Conservation (phyloP, 2,888 invertebrate species). For the Drosophila formosana region DNA sequence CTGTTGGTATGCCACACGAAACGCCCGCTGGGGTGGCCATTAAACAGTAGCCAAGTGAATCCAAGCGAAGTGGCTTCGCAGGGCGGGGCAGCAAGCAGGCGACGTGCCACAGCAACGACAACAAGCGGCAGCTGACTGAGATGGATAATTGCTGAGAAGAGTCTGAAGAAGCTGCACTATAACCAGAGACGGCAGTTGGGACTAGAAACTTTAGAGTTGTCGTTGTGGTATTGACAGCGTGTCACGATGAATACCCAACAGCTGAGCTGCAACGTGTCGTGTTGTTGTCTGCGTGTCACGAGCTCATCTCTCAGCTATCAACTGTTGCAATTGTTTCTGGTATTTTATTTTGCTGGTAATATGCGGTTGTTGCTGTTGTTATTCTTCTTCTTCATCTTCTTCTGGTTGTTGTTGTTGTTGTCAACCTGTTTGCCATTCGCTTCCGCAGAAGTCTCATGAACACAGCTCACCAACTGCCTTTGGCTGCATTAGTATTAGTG, state of each 20-base stretch:
- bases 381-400: constrained; percentile 14
- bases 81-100: constrained; percentile 38
- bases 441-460: constrained; percentile 49
- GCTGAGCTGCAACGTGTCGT: background rate
- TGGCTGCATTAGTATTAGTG: constrained; percentile 31
- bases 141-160: constrained; percentile 37
- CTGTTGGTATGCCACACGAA: constrained; percentile 68
- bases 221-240: background rate
- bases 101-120: constrained; percentile 6
- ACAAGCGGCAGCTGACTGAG: constrained; percentile 24
- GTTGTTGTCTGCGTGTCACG: constrained; percentile 13
- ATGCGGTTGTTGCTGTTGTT: constrained; percentile 26
- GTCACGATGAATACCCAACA: background rate
- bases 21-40: constrained; percentile 61
- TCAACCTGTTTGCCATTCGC: constrained; percentile 63
- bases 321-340: constrained; percentile 45
- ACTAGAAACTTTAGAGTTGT: background rate
- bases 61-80: background rate
- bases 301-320: constrained; percentile 24
- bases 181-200: constrained; percentile 15
- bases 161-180: background rate
- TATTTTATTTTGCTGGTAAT: constrained; percentile 2
- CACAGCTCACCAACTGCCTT: constrained; percentile 16
- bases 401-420: constrained; percentile 38
- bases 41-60: constrained; percentile 55